Percentiles rank a stretch among this genome's conserved stretches.
Evolutionary conservation across 2,113 vertebrate genomes (phyloP).

Genomic region (Grammomys dolichurus): DNA sequence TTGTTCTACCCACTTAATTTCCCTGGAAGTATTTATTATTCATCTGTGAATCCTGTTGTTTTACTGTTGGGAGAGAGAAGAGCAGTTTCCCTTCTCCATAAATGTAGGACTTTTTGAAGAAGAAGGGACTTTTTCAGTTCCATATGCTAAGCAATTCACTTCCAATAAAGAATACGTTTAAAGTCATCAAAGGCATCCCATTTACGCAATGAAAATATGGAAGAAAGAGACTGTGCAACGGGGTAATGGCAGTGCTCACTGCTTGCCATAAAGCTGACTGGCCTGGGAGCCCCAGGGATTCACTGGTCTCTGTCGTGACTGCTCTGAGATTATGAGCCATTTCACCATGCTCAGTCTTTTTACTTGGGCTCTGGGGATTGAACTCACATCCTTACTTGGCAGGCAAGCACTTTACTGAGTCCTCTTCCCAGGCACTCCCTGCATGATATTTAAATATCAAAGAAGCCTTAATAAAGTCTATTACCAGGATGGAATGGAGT

Average conservation of each 20-base stretch:
- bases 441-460: not conserved
- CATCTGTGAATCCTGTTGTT: slow-evolving; percentile 19
- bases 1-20: slow-evolving; percentile 41
- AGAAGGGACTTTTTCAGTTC: not conserved
- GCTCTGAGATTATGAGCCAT: not conserved
- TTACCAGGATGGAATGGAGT: not conserved
- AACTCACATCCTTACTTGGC: not conserved
- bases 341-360: not conserved
- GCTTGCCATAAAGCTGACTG: slow-evolving; percentile 35
- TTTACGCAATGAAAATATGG: slow-evolving; percentile 62
- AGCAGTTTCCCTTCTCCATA: not conserved
- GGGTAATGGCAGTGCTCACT: slow-evolving; percentile 47
- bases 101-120: not conserved
- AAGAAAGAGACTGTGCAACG: slow-evolving; percentile 30
- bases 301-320: not conserved
- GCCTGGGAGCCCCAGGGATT: not conserved
- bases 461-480: not conserved
- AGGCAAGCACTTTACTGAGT: not conserved
- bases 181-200: slow-evolving; percentile 63
- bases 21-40: slow-evolving; percentile 11
- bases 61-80: slow-evolving; percentile 21
- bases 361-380: not conserved
- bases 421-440: not conserved
- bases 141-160: slow-evolving; percentile 62
- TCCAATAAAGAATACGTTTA: slow-evolving; percentile 65